These are phyloP conservation scores for Chaetodon trifascialis DNA, from an alignment of 2,113 vertebrate species.

Conservation along the genomic window DNA sequence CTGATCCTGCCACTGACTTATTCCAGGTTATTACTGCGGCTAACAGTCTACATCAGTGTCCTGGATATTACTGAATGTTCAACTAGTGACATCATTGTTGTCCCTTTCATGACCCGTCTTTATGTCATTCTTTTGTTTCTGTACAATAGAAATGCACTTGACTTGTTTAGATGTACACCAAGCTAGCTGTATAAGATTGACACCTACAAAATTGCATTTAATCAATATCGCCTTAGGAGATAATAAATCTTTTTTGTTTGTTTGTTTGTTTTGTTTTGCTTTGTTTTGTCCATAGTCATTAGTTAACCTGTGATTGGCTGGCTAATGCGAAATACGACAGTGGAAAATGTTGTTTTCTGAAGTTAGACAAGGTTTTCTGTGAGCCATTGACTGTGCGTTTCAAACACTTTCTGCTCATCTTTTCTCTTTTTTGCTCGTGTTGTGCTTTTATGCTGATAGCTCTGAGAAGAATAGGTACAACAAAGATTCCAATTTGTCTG, in stretches of 20 bases:
- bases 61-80: slow-evolving; percentile 27
- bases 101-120: background rate
- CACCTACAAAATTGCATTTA: slow-evolving; percentile 5
- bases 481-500: slow-evolving; percentile 17
- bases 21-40: slow-evolving; percentile 28
- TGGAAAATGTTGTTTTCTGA: slow-evolving; percentile 1
- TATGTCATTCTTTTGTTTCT: background rate
- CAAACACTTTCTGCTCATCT: background rate
- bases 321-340: background rate
- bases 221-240: background rate
- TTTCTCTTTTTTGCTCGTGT: background rate
- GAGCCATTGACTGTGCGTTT: background rate
- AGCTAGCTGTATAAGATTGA: background rate
- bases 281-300: no score
- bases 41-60: slow-evolving; percentile 31
- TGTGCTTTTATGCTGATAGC: background rate
- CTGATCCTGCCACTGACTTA: slow-evolving; percentile 15
- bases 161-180: background rate
- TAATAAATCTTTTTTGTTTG: slow-evolving; percentile 4
- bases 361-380: background rate
- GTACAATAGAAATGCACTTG: background rate
- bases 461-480: background rate
- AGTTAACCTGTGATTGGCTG: background rate
- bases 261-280: no score
- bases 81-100: slow-evolving; percentile 10